Evolutionary conservation across 2,888 invertebrate genomes (phyloP), one percentile per base, ranked within the genome.

Genomic region (Melanotus villosus): DNA sequence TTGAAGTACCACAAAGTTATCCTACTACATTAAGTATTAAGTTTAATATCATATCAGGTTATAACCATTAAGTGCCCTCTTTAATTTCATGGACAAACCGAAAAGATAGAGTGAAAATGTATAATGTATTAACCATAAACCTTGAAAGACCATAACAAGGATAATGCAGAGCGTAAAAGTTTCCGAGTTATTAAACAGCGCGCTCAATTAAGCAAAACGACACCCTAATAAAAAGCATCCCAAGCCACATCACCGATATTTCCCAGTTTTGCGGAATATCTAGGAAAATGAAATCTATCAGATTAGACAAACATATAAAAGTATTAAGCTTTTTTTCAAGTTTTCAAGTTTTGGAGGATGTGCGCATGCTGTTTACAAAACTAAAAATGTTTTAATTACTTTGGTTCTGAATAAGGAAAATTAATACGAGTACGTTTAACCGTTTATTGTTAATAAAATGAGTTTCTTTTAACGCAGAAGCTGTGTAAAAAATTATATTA

Each of bases 121-220:
- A 63, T 63, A 63, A 50, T 57, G 56, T 65, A 65, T 43, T 57
- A 57, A 57, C 65, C 65, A 57, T 65, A 65, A 65, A 65, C 57
- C 16, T 65, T 65, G 65, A 65, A 65, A 56, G 65, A 57, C 65
- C 65, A 56, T 65, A 65, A 65, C 57, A 65, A 57, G 65, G 56
- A 65, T 65, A 65, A 65, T 52, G 65, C 30, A 59, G 18, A 47
- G 38, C 59, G 58, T 58, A 59, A 59, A 65, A 65, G 65, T 65
- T 65, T 65, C 65, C 65, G 34, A 59, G 65, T 65, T 65, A 65
- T 65, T 65, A 65, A 65, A 59, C 65, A 65, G 45, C 65, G 65
- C 65, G 59, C 59, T 59, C 65, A 65, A 65, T 65, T 65, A 65
- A 65, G 50, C 57, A 65, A 59, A 65, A 50, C 65, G 58, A 65